Evolutionary conservation across 2,113 vertebrate species (phyloP).

Genomic region (Numenius arquata): DNA sequence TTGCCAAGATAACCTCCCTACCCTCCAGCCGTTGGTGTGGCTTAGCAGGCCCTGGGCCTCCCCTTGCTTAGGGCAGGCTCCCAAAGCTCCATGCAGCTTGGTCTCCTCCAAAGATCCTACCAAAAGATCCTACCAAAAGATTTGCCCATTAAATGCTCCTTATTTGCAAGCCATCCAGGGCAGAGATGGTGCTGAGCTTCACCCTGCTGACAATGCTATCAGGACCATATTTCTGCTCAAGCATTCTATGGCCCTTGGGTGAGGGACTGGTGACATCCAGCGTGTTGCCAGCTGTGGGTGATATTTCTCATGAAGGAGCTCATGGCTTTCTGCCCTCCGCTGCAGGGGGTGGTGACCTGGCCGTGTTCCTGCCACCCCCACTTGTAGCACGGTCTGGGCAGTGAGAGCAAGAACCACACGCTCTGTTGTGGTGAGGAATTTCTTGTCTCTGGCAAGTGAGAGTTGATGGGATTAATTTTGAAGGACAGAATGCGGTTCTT

Average conservation of each 20-base stretch:
- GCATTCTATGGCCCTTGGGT: background rate
- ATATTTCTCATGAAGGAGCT: background rate
- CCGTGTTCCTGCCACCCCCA: accelerated
- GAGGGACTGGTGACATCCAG: background rate
- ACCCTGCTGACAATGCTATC: accelerated
- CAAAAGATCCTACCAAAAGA: background rate
- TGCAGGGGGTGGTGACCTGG: background rate
- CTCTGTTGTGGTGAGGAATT: background rate
- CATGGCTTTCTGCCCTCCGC: background rate
- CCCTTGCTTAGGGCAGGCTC: background rate
- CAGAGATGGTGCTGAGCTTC: background rate
- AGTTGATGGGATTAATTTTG: constrained; percentile 33
- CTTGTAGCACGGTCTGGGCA: background rate
- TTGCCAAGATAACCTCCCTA: background rate
- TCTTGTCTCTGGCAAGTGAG: background rate
- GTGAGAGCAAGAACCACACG: background rate
- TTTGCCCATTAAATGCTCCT: background rate
- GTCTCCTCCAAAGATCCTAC: background rate
- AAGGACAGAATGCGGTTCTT: background rate
- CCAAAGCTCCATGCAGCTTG: background rate
- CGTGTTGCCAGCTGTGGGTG: accelerated
- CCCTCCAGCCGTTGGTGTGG: background rate
- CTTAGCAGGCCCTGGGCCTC: background rate
- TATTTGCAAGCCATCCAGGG: background rate
- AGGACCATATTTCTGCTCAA: background rate